Conservation (phyloP, 2,113 vertebrate species). For the Oncorhynchus mykiss region DNA sequence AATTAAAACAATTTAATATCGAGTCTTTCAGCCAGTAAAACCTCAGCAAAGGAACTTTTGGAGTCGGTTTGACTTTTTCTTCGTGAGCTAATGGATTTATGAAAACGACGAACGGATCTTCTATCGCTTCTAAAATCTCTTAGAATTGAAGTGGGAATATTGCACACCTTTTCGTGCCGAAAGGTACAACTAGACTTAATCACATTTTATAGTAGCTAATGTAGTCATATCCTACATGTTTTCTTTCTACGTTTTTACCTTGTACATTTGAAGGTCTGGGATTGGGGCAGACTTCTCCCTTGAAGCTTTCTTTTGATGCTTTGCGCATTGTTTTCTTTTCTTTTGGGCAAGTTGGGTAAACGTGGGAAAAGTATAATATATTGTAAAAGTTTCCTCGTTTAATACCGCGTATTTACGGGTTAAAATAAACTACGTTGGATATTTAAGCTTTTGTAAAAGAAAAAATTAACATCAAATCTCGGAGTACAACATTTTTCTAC, state of each 20-base stretch:
- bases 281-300: neutral
- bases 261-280: neutral
- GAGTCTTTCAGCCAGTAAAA: neutral
- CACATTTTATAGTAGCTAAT: too few species aligned
- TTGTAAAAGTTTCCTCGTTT: neutral
- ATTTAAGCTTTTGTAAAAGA: conserved; percentile 24
- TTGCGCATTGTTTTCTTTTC: neutral
- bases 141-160: neutral
- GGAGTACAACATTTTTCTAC: conserved; percentile 23
- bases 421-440: conserved; percentile 24
- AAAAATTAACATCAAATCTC: conserved; percentile 39
- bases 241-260: neutral
- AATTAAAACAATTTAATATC: neutral
- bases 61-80: conserved; percentile 35
- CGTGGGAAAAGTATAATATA: conserved; percentile 18
- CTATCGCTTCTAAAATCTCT: neutral
- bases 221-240: neutral
- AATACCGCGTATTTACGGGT: neutral
- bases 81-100: conserved; percentile 43
- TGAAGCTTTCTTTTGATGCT: conserved; percentile 18
- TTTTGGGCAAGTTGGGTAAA: conserved; percentile 7
- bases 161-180: neutral
- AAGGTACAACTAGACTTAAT: neutral
- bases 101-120: conserved; percentile 43
- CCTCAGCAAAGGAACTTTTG: conserved; percentile 33